These are phyloP conservation scores for Lasioglossum pauxillum DNA, from an alignment of 2,888 invertebrate species.

Conservation along the genomic window DNA sequence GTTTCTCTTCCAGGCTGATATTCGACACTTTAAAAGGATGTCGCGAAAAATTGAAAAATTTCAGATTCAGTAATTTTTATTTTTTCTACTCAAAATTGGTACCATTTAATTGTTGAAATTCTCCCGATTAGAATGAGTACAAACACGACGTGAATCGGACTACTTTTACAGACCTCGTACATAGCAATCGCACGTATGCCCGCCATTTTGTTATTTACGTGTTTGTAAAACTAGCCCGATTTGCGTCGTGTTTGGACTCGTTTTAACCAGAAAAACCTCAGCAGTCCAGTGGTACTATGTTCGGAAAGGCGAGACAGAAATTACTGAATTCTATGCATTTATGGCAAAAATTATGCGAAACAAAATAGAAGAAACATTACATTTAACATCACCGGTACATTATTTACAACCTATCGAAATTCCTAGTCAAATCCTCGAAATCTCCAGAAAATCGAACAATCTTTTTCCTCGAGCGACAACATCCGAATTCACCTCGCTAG, in stretches of 20 bases:
- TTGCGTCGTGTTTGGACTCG: not conserved
- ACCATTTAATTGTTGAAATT: not conserved
- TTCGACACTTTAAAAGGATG: not conserved
- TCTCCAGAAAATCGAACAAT: not conserved
- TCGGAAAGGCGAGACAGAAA: not conserved
- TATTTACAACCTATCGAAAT: not conserved
- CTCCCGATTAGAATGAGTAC: not conserved
- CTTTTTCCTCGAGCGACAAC: not conserved
- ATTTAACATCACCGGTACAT: not conserved
- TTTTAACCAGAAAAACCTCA: not conserved
- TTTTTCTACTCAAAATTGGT: not conserved
- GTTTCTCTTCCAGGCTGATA: not conserved
- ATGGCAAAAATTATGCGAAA: no score
- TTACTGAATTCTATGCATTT: no score
- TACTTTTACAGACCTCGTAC: not conserved
- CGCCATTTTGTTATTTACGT: not conserved
- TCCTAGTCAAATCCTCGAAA: not conserved
- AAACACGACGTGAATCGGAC: not conserved
- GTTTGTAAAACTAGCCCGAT: not conserved
- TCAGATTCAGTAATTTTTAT: not conserved
- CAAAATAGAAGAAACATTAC: not conserved
- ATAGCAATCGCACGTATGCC: not conserved
- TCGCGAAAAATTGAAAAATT: not conserved
- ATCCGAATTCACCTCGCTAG: not conserved
- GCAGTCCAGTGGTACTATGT: not conserved